Conservation (phyloP, 2,113 vertebrate species). For the Pelvicachromis taeniatus region DNA sequence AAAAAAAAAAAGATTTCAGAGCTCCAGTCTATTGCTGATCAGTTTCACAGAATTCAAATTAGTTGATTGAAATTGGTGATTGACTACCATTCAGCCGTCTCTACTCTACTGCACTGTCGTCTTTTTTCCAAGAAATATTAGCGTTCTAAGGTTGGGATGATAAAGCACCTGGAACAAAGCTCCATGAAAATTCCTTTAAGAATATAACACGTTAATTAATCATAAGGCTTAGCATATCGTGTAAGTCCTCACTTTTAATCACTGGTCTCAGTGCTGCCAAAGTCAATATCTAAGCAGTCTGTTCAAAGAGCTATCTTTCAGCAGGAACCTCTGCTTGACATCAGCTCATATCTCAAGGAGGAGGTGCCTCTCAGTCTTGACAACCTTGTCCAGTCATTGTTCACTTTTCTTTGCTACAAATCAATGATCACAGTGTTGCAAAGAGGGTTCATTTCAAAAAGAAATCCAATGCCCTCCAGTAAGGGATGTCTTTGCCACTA, state of each 20-base stretch:
- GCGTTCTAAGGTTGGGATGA: neutral
- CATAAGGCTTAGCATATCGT: neutral
- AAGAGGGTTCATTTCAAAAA: neutral
- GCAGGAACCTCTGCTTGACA: constrained; percentile 20
- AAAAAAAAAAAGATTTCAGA: neutral
- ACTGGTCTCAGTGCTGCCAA: neutral
- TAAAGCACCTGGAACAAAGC: neutral
- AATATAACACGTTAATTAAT: neutral
- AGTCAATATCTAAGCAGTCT: constrained; percentile 9
- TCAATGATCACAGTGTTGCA: neutral
- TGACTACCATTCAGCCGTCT: neutral
- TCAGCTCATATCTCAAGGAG: constrained; percentile 45
- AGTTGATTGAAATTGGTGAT: neutral
- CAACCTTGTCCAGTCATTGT: constrained; percentile 34
- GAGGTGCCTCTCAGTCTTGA: constrained; percentile 35
- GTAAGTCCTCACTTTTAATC: neutral
- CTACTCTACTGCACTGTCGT: neutral
- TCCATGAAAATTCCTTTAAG: constrained; percentile 5
- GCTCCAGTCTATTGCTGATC: neutral
- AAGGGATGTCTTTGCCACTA: neutral
- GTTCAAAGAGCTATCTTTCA: constrained; percentile 25
- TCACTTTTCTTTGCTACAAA: neutral
- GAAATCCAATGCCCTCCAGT: neutral
- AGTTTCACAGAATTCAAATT: neutral
- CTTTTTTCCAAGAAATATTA: neutral